Evolutionary conservation across 2,113 vertebrate genomes (phyloP).

Genomic region (Pyxicephalus adspersus): DNA sequence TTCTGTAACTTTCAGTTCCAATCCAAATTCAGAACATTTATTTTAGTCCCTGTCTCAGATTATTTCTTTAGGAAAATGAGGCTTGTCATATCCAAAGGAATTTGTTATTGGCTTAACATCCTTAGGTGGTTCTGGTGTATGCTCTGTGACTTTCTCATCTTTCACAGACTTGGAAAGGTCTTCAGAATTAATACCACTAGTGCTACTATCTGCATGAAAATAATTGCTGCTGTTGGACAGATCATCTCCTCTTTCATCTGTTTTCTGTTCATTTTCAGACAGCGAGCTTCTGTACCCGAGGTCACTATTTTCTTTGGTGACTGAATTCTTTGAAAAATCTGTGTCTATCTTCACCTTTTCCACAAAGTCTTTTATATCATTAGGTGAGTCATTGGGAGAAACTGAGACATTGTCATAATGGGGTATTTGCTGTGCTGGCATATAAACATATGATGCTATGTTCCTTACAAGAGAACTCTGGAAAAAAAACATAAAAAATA

Average conservation of each 20-base stretch:
- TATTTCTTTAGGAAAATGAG: background rate
- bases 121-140: background rate
- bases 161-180: background rate
- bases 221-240: background rate
- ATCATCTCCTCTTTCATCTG: background rate
- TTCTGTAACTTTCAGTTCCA: no score
- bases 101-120: background rate
- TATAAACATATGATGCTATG: background rate
- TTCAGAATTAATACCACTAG: background rate
- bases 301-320: background rate
- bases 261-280: background rate
- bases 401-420: background rate
- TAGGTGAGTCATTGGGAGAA: background rate
- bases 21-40: no score
- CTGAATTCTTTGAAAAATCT: background rate
- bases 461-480: background rate
- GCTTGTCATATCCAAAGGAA: constrained; percentile 33
- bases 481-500: background rate
- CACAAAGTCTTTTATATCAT: no score
- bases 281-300: background rate
- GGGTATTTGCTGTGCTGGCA: background rate
- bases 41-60: no score
- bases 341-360: background rate
- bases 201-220: background rate
- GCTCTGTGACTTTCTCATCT: background rate